Evolutionary conservation across 2,113 vertebrate genomes (phyloP), one percentile per base, ranked within the genome.

Genomic region (Percopsis transmontana): DNA sequence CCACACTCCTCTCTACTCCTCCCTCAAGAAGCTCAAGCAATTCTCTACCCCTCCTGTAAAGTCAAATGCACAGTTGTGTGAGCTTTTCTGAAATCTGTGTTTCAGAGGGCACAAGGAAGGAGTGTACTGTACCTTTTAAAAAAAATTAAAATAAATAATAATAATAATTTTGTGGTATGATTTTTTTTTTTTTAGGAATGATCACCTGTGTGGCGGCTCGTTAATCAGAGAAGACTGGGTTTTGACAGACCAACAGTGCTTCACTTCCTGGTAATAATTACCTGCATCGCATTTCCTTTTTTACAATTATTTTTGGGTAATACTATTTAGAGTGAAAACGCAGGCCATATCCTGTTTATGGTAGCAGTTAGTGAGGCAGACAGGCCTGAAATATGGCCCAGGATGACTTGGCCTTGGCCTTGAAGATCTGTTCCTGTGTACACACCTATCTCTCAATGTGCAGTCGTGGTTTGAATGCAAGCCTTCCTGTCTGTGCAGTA

Each of bases 181-280:
- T 27, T 83, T 13, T 40, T 57, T 27, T 83, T 13, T 40, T 57
- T 41, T 23, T 47, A 97, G 96, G 85, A 94, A 93, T 80, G 91
- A 86, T 63, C 95, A 98, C 91, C 91, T 95, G 88, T 99, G 97
- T n/a, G 96, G 97, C 57, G 97, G 97, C 62, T 94, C 97, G 23
- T 79, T 99, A 80, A 93, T 99, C 90, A 92, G 96, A 76, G 95
- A 97, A 72, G 92, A 96, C 50, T 98, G 97, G 97, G 92, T 99
- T 87, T 88, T 99, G 74, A 97, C 97, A 0, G 95, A 96, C 73
- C 95, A 95, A 20, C 96, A 98, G 52, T 99, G 97, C 82, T 98
- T 99, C 79, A 95, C 95, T 63, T 96, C 96, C 81, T 93, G 96
- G 97, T 99, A 95, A 88, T 20, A 4, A 10, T 21, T 38, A 33